Evolutionary conservation across 1,140 invertebrate genomes (phyloP).

Genomic region (Campoletis sonorensis): DNA sequence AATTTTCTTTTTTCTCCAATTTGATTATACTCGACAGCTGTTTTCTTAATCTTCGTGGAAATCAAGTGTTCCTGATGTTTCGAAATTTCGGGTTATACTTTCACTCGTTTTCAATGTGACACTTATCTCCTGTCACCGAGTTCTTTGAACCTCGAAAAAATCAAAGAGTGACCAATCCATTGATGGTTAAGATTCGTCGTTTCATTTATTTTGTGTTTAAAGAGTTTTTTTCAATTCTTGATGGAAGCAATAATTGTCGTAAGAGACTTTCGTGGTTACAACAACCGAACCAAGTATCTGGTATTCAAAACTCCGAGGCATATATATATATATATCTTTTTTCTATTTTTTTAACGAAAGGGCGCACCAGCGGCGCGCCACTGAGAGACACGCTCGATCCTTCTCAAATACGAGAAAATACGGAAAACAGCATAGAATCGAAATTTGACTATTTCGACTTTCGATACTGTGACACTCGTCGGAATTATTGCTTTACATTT

Average conservation of each 20-base stretch:
- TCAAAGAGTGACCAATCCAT: neutral
- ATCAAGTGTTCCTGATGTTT: too few relatives aligned
- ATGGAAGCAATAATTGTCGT: neutral
- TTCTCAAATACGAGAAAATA: neutral
- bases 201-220: neutral
- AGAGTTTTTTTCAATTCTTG: neutral
- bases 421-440: conserved; percentile 6
- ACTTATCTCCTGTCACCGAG: neutral
- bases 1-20: too few relatives aligned
- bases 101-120: too few relatives aligned
- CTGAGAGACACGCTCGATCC: conserved; percentile 5
- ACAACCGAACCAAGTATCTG: too few relatives aligned
- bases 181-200: neutral
- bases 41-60: too few relatives aligned
- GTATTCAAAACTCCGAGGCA: too few relatives aligned
- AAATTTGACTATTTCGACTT: neutral
- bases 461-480: neutral
- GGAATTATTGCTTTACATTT: neutral
- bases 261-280: neutral
- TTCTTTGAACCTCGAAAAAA: neutral
- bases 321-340: neutral
- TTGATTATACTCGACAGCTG: too few relatives aligned
- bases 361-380: conserved; percentile 29
- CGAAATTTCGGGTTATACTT: too few relatives aligned
- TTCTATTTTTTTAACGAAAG: conserved; percentile 1